phyloP scores from a whole-genome alignment of 2,888 invertebrate genomes.

The Zhuqinia jingwanae region DNA sequence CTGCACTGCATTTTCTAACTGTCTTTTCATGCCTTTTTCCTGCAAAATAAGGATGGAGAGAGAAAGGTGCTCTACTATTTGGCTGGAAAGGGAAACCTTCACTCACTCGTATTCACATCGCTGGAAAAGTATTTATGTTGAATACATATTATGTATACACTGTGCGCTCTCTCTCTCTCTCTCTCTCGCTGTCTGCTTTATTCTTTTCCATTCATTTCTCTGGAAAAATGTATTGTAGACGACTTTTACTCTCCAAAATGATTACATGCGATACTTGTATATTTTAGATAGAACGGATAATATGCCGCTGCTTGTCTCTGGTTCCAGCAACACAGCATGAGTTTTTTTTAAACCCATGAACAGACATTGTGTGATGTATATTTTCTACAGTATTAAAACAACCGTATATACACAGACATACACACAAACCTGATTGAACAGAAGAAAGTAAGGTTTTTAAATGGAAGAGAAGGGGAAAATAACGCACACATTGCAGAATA shows the following conservation, averaged over 20 bases:
- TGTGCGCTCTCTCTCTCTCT: not conserved
- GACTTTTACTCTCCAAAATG: not conserved
- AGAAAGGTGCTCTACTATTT: not conserved
- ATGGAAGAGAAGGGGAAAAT: not conserved
- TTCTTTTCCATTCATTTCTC: not conserved
- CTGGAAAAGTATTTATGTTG: too few species aligned
- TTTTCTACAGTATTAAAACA: conserved; percentile 16
- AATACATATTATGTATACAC: not conserved
- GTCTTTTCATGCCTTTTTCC: conserved; percentile 59
- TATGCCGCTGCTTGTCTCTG: not conserved
- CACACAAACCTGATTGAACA: not conserved
- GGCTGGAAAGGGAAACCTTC: conserved; percentile 6
- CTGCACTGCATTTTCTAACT: conserved; percentile 71
- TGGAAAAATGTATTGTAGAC: not conserved
- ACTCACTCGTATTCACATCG: not conserved
- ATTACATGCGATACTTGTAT: not conserved
- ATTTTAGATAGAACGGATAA: not conserved
- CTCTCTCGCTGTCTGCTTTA: not conserved
- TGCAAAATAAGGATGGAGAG: conserved; percentile 15
- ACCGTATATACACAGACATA: too few species aligned
- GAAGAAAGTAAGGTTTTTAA: not conserved
- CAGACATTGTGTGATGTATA: not conserved
- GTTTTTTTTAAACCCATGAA: not conserved
- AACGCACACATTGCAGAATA: not conserved
- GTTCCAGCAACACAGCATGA: conserved; percentile 31